Base-by-base conservation (phyloP, 2,797 vertebrate genomes). In the Betta splendens region DNA sequence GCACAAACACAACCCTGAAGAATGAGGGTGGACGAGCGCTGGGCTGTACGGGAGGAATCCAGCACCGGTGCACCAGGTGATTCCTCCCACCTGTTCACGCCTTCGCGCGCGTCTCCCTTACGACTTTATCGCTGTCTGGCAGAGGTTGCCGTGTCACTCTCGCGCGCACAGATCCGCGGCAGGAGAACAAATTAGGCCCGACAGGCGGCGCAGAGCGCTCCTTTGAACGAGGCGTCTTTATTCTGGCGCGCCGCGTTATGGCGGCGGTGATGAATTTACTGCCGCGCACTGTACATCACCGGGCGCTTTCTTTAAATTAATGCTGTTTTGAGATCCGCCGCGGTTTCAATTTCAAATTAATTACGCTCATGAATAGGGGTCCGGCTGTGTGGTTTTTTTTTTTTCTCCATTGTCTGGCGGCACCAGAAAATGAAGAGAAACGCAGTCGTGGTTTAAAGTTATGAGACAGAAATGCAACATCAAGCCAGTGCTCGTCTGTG, bases 121-220 rank as follows among this genome's bases (percentile, higher is more conserved):
- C 23, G 51, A 56, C 59, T 74, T 79, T 81, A 80, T 83, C 80
- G 80, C 45, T 5, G 32, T 49, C 67, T 77, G 69, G 43, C 75
- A 87, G 79, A 74, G 77, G 79, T 85, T 79, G 77, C 68, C 9
- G 56, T 71, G 69, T 83, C 79, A 79, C 64, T 68, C 65, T 9
- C 59, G 10, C 50, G 35, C 67, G 68, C 65, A 62, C 55, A 64
- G 43, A 77, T 81, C 77, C 63, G 68, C 58, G 55, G 69, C 69
- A 31, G 64, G 62, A 63, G 66, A 83, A 79, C 69, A 86, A 86
- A 85, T 85, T 77, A 67, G 48, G 59, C 60, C 60, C 65, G 82
- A 84, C 75, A 78, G 64, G 59, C n/a, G 76, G 75, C 64, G 74
- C 62, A 65, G 59, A 69, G 58, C 45, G 43, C 73, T 63, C 43